Conservation (phyloP, 2,113 vertebrate genomes). For the Mormoops blainvillei region DNA sequence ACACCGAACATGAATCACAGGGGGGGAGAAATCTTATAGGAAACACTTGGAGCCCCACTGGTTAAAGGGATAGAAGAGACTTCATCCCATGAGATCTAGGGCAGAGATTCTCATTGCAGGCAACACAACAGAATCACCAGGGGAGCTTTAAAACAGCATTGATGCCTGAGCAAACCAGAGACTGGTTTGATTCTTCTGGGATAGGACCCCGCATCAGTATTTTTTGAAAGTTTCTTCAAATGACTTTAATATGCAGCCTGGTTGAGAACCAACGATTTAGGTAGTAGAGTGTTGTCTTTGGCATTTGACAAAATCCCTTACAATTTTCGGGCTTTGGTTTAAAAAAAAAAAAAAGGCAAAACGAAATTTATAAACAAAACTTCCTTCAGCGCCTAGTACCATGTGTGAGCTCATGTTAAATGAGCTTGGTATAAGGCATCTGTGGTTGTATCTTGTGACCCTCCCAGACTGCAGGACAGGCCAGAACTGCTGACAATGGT, state of each 20-base stretch:
- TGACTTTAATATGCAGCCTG: background rate
- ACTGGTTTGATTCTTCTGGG: background rate
- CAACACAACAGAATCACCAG: background rate
- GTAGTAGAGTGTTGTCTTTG: background rate
- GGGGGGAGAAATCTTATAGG: background rate
- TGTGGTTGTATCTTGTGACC: background rate
- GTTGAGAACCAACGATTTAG: background rate
- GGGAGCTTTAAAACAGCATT: background rate
- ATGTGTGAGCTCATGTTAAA: background rate
- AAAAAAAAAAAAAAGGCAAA: background rate
- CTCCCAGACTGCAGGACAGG: background rate
- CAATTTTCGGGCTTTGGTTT: background rate
- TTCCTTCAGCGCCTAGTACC: background rate
- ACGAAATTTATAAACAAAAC: background rate
- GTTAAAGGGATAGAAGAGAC: background rate
- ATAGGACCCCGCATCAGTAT: background rate
- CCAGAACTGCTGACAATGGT: background rate
- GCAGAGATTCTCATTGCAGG: background rate
- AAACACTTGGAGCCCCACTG: background rate
- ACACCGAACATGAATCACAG: slow-evolving; percentile 19
- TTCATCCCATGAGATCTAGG: background rate
- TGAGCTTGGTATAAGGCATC: background rate
- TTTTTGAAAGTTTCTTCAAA: background rate
- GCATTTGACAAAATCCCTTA: background rate
- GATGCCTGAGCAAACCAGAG: background rate